phyloP scores from a whole-genome alignment of 2,888 invertebrate species.

The Epinotia nisella region DNA sequence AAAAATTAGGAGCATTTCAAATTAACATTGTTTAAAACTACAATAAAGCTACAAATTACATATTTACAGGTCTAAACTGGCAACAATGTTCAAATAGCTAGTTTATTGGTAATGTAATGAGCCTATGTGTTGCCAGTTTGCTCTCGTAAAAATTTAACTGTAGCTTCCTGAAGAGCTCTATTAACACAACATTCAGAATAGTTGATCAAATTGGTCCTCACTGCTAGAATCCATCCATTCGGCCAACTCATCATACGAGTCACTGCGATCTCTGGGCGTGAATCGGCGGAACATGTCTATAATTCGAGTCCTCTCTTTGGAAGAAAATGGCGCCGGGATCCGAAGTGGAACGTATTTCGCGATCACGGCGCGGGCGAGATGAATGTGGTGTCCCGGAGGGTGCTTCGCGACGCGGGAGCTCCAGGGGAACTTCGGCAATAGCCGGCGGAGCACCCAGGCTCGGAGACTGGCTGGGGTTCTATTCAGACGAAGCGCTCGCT shows the following conservation, averaged over 20 bases:
- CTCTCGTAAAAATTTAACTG: too few species aligned
- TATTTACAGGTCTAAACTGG: neutral
- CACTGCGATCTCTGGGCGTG: neutral
- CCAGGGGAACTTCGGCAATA: neutral
- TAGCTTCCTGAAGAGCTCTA: too few species aligned
- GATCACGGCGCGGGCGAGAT: conserved; percentile 9
- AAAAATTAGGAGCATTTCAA: neutral
- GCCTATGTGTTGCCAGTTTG: too few species aligned
- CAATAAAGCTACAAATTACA: neutral
- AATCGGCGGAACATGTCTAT: neutral
- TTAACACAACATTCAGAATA: too few species aligned
- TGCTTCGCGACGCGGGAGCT: neutral
- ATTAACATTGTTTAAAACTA: neutral
- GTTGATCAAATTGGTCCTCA: neutral
- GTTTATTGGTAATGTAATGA: neutral
- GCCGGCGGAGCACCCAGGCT: neutral
- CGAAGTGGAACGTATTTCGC: conserved; percentile 14
- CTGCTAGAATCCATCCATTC: neutral
- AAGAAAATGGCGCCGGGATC: neutral
- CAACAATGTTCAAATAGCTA: neutral
- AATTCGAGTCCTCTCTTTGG: neutral
- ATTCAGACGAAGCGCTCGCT: conserved; percentile 11
- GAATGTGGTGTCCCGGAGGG: neutral
- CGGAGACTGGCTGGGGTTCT: neutral
- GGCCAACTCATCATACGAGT: conserved; percentile 2